These are phyloP conservation scores for Muscicapa adusta DNA, from an alignment of 2,113 vertebrate genomes.

Conservation along the genomic window DNA sequence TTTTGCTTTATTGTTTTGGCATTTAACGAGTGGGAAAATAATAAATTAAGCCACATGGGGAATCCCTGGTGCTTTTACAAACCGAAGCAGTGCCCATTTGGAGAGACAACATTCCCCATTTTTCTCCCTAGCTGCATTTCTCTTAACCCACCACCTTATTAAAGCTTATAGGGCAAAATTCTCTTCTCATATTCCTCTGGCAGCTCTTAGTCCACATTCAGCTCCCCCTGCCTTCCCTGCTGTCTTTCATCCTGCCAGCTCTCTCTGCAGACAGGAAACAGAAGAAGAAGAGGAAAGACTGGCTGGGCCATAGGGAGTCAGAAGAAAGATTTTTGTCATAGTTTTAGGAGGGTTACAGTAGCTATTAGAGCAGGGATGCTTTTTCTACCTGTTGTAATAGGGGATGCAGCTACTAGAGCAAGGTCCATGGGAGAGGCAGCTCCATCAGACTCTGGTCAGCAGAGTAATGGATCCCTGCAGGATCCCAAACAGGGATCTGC, in stretches of 20 bases:
- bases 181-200: conserved; percentile 46
- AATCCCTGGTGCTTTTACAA: conserved; percentile 43
- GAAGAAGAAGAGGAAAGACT: neutral
- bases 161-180: conserved; percentile 51
- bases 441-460: neutral
- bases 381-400: neutral
- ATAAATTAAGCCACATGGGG: conserved; percentile 60
- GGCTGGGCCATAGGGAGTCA: conserved; percentile 3
- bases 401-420: neutral
- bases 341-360: conserved; percentile 10
- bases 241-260: conserved; percentile 22
- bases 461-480: neutral
- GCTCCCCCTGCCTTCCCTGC: neutral
- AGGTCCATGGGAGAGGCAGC: neutral
- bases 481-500: neutral
- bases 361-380: neutral
- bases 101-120: neutral
- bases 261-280: conserved; percentile 16
- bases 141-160: conserved; percentile 34
- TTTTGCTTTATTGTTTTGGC: conserved; percentile 65
- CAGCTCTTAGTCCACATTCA: conserved; percentile 39
- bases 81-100: conserved; percentile 22
- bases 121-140: conserved; percentile 16
- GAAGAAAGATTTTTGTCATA: conserved; percentile 14
- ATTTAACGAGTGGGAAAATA: conserved; percentile 67